These are phyloP conservation scores for Oscarella lobularis DNA, from an alignment of 37 sponge, comb jelly and placozoan genomes.

Conservation along the genomic window DNA sequence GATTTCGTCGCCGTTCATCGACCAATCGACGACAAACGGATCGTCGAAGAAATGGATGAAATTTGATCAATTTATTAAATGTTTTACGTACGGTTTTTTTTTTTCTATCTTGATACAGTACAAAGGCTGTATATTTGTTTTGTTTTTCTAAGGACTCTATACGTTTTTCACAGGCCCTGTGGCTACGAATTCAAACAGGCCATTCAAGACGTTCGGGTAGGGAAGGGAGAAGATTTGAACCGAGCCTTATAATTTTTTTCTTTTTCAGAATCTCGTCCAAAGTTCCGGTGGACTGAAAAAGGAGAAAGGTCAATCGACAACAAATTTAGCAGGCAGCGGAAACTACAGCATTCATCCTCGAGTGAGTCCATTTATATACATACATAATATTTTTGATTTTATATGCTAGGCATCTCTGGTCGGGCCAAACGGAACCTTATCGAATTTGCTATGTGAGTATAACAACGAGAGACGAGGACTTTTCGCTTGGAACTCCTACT, in stretches of 20 bases:
- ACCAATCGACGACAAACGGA: background rate
- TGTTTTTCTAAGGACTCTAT: background rate
- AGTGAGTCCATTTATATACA: no score
- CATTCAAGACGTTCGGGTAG: background rate
- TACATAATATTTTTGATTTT: no score
- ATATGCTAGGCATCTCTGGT: no score
- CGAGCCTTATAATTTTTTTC: no score
- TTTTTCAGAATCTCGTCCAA: background rate
- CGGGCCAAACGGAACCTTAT: no score
- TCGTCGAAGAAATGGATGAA: slow-evolving; percentile 17
- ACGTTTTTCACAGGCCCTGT: background rate
- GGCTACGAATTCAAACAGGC: background rate
- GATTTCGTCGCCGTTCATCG: slow-evolving; percentile 12
- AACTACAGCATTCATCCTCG: no score
- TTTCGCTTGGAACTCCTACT: background rate
- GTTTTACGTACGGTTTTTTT: slow-evolving; percentile 19
- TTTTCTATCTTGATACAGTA: no score
- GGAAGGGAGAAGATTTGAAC: no score
- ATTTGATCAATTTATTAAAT: slow-evolving; percentile 10
- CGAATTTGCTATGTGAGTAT: no score
- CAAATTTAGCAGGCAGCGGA: no score
- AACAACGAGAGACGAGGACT: no score
- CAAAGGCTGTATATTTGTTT: no score
- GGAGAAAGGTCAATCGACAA: background rate
- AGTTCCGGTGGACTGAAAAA: background rate